Base-by-base conservation (phyloP, 2,888 invertebrate genomes). In the Eupsilia transversa region DNA sequence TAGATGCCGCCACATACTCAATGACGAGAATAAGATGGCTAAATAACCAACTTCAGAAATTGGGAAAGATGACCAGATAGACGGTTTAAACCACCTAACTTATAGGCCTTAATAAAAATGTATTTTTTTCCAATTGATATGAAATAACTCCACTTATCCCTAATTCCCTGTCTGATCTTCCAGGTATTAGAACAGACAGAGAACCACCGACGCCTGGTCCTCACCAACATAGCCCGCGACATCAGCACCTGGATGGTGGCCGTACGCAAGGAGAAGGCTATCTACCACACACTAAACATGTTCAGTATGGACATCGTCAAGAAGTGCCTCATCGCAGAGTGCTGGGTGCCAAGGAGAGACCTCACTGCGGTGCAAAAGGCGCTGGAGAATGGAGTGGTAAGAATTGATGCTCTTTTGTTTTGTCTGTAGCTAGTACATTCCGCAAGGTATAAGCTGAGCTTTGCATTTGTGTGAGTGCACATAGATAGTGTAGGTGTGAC, bases 291-390 rank as follows among this genome's bases (percentile, higher is more conserved):
- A 0, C 96, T 99, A 87, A 99, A 99, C 94, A 97, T 98, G 95
- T 99, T 99, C 95, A 99, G 98, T 91, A 97, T 99, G 96, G 99
- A 99, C 91, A 98, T 99, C 14, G 98, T 98, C 2, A 98, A 98
- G 94, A 99, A 99, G 91, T 99, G 98, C 91, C 96, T 99, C 43
- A 98, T 99, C 85, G 98, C 98, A 0, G 99, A 99, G 93, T 98
- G 98, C 90, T 99, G 98, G 98, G 98, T 98, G 77, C 98, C 99
- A 0, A 95, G 97, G 2, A 94, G 96, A 65, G 98, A 98, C 88
- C 93, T 98, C 52, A 96, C 97, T 27, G 93, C 97, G 6, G 98
- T 99, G 17, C 98, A 98, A 89, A 97, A 97, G 89, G 98, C 98
- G 0, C 94, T 99, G 72, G 97, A 98, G 43, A 97, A 98, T 87